A percentile compares a stretch with the other conserved stretches of the same genome.
Evolutionary conservation across 2,888 invertebrate genomes (phyloP).

Genomic region (Meandrusa payeni): DNA sequence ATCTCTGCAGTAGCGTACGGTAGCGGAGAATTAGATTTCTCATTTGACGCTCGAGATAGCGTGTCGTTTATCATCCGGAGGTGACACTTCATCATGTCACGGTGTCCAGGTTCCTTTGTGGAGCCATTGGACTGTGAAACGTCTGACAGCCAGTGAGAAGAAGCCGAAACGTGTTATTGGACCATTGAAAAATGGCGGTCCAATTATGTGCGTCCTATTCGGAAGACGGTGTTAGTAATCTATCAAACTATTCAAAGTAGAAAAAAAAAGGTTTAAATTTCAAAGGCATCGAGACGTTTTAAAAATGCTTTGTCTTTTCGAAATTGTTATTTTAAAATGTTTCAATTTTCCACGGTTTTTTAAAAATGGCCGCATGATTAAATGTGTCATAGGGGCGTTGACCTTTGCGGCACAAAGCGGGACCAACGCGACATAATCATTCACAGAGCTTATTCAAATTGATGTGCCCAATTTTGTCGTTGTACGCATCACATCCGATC

Average conservation of each 20-base stretch:
- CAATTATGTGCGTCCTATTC: slow-evolving; percentile 31
- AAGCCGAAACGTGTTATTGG: slow-evolving; percentile 33
- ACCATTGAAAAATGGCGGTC: slow-evolving; percentile 35
- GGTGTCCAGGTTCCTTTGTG: slow-evolving; percentile 61
- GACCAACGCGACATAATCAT: slow-evolving; percentile 15
- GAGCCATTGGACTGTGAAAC: slow-evolving; percentile 56
- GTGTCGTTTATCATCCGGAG: slow-evolving; percentile 66
- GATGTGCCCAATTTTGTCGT: slow-evolving; percentile 20
- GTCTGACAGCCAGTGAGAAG: slow-evolving; percentile 46
- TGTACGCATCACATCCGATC: slow-evolving; percentile 11
- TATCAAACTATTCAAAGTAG: slow-evolving; percentile 27
- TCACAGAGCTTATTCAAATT: slow-evolving; percentile 21
- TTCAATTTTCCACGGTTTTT: slow-evolving; percentile 19
- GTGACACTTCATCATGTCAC: slow-evolving; percentile 74
- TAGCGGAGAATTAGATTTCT: slow-evolving; percentile 74
- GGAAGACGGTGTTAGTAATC: slow-evolving; percentile 17
- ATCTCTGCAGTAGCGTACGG: slow-evolving; percentile 49
- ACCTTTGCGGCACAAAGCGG: slow-evolving; percentile 9
- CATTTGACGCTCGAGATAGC: slow-evolving; percentile 60
- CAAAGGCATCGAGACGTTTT: slow-evolving; percentile 10
- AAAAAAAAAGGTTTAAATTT: slow-evolving; percentile 26
- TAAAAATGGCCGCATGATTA: slow-evolving; percentile 1
- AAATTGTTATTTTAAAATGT: slow-evolving; percentile 13
- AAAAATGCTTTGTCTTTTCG: slow-evolving; percentile 11
- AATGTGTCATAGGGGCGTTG: slow-evolving; percentile 12